A percentile compares a stretch with the other conserved stretches of the same genome.
Evolutionary conservation across 2,888 invertebrate species (phyloP).

Genomic region (Meghimatium bilineatum): DNA sequence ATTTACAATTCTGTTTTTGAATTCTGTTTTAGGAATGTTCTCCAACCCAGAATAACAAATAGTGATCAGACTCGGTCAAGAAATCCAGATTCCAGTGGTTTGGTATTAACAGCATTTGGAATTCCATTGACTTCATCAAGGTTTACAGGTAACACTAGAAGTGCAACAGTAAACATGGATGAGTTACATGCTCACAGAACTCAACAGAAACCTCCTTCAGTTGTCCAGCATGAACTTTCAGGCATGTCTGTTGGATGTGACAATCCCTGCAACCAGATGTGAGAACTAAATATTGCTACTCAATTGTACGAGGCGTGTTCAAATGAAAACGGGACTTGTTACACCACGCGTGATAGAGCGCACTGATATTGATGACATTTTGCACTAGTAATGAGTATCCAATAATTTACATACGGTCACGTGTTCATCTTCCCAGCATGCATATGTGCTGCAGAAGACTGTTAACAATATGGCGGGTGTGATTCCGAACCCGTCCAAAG

Average conservation of each 20-base stretch:
- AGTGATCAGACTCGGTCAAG: conserved; percentile 7
- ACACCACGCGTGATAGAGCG: no score
- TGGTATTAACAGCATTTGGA: conserved; percentile 35
- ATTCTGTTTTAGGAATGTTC: conserved; percentile 20
- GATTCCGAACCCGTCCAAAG: no score
- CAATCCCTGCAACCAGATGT: not conserved
- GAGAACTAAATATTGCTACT: not conserved
- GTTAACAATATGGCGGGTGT: no score
- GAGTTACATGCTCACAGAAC: not conserved
- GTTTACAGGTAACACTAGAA: not conserved
- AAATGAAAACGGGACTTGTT: no score
- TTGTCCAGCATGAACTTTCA: conserved; percentile 3
- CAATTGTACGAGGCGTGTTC: no score
- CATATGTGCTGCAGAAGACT: no score
- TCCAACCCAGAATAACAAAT: not conserved
- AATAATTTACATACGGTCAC: no score
- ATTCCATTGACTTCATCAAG: conserved; percentile 24
- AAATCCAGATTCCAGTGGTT: not conserved
- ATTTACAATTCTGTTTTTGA: not conserved
- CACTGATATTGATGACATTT: no score
- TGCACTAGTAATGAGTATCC: no score
- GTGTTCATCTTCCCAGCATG: no score
- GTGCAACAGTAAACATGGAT: not conserved
- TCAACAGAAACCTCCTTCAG: not conserved
- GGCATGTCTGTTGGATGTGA: not conserved